Conservation (phyloP, 2,888 invertebrate species). For the Bursaphelenchus okinawaensis region DNA sequence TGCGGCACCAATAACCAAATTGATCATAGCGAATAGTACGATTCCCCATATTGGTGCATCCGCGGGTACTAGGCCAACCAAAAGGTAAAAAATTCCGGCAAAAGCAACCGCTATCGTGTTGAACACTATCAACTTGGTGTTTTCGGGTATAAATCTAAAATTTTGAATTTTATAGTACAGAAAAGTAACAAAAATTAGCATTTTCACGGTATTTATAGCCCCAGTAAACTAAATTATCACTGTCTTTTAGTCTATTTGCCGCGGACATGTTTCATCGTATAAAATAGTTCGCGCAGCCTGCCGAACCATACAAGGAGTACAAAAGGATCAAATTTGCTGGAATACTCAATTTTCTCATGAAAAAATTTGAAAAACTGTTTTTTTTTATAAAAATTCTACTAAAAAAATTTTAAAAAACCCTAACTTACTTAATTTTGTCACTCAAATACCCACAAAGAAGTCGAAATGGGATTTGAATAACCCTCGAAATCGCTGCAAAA, state of each 20-base stretch:
- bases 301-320: too few species aligned
- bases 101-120: conserved; percentile 47
- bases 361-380: too few species aligned
- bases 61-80: conserved; percentile 33
- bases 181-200: too few species aligned
- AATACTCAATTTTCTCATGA: too few species aligned
- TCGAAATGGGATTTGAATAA: conserved; percentile 5
- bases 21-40: conserved; percentile 16
- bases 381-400: too few species aligned
- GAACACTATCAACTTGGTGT: conserved; percentile 47
- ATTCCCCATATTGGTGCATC: conserved; percentile 22
- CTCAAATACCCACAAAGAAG: conserved; percentile 6
- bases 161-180: too few species aligned
- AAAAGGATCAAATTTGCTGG: too few species aligned
- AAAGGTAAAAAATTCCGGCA: conserved; percentile 26
- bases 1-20: conserved; percentile 24
- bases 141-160: conserved; percentile 41
- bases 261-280: too few species aligned
- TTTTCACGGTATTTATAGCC: too few species aligned
- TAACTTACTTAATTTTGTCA: conserved; percentile 9
- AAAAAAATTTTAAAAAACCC: background rate
- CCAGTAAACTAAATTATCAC: too few species aligned
- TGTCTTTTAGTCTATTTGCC: too few species aligned
- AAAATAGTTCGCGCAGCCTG: too few species aligned
- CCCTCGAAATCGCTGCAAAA: conserved; percentile 6